A percentile compares a stretch with the other conserved stretches of the same genome.
Conservation (phyloP, 2,113 vertebrate genomes). For the Amphiprion percula region DNA sequence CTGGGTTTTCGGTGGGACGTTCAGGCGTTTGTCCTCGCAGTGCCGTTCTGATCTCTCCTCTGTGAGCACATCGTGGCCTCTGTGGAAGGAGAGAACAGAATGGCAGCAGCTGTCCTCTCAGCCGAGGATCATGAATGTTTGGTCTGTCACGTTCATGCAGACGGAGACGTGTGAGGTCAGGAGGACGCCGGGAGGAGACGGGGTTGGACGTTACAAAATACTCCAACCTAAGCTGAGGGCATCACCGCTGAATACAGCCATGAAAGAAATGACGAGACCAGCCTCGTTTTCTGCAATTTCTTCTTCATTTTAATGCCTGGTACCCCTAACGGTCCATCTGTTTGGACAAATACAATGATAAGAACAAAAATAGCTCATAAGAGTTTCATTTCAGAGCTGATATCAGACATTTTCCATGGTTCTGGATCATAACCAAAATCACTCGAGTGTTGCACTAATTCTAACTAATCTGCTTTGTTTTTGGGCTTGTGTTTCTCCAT, state of each 20-base stretch:
- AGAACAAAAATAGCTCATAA: too few species aligned
- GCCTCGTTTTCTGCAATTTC: too few species aligned
- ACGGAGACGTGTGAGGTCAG: conserved; percentile 7
- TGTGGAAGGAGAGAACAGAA: conserved; percentile 47
- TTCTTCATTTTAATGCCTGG: too few species aligned
- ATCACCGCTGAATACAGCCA: not conserved
- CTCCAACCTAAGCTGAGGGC: not conserved
- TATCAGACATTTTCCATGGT: too few species aligned
- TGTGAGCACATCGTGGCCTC: conserved; percentile 39
- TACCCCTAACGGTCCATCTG: too few species aligned
- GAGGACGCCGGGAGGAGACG: not conserved
- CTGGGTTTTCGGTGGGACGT: not conserved
- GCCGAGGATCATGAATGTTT: conserved; percentile 51
- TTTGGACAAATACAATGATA: too few species aligned
- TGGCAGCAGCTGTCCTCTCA: conserved; percentile 57
- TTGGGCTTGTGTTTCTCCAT: too few species aligned
- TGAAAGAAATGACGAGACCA: too few species aligned
- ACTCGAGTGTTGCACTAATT: too few species aligned
- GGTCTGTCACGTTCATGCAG: conserved; percentile 31
- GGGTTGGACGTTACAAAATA: conserved; percentile 16
- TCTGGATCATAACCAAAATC: too few species aligned
- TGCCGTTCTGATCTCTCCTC: conserved; percentile 30
- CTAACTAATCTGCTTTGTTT: too few species aligned
- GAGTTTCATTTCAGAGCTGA: too few species aligned
- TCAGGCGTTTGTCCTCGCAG: conserved; percentile 48